Base-by-base conservation (phyloP, 2,888 invertebrate species). In the Frankliniella intonsa region DNA sequence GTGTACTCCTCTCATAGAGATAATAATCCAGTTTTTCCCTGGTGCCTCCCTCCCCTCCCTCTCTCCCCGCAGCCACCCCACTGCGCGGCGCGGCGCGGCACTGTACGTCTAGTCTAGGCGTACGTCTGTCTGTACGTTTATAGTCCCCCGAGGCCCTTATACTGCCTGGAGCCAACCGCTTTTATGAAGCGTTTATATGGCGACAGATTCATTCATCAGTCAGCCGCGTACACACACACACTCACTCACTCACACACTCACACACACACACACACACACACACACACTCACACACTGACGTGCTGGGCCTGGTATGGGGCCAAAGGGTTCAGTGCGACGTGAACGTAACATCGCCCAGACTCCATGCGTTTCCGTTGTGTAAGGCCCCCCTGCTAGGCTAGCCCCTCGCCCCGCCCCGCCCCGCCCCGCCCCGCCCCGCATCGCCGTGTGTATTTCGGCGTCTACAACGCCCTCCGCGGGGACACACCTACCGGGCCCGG, bases 351-450 rank as follows among this genome's bases (percentile, higher is more conserved):
- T 76, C 69, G 25, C 38, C 38, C 38, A 2, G 38, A n/a, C 55
- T 76, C 25, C 69, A 22, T 76, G 69, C 69, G 69, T 76, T 76
- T 25, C 69, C 69, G 69, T 76, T 76, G 69, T 76, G 69, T 76
- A 76, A 76, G 69, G 69, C 25, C 69, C 69, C 69, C 22, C n/a
- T 22, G 38, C 3, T 2, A 38, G 38, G 38, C 55, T 17, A 17
- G 65, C 65, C 65, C 65, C 19, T n/a, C 65, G 19, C 2, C 9
- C 65, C 7, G 2, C 22, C 22, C 22, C 22, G 8, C 22, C 25
- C 25, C 69, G 9, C 69, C 11, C 69, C 22, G 12, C 22, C 11
- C 69, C 25, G 22, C 22, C 10, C 69, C 69, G 8, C 22, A 1
- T 12, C 69, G 10, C 69, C 12, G 10, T 8, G 69, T 76, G 69